These are phyloP conservation scores for Typhlichthys subterraneus DNA, from an alignment of 2,797 vertebrate species.

Conservation along the genomic window DNA sequence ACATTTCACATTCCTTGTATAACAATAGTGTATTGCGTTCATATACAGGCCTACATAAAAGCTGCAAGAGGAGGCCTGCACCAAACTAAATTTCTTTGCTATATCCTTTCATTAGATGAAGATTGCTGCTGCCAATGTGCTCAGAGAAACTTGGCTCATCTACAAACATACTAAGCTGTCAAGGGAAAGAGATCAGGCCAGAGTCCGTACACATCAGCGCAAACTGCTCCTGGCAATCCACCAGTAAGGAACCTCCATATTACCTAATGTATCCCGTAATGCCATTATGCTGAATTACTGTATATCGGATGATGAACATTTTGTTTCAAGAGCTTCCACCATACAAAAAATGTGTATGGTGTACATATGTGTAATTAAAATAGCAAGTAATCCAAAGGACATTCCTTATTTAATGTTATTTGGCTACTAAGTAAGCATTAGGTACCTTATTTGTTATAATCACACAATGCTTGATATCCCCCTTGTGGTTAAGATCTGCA, in stretches of 20 bases:
- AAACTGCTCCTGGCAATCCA: constrained; percentile 97
- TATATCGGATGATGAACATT: background rate
- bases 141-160: constrained; percentile 98
- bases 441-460: background rate
- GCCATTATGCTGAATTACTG: background rate
- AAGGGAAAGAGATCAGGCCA: constrained; percentile 87
- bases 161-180: constrained; percentile 94
- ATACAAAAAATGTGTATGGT: too few relatives aligned
- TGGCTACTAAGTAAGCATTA: background rate
- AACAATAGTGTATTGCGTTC: too few relatives aligned
- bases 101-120: constrained; percentile 82
- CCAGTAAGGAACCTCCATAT: constrained; percentile 82
- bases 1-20: too few relatives aligned
- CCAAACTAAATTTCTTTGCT: constrained; percentile 32
- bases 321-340: too few relatives aligned
- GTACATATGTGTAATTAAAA: too few relatives aligned
- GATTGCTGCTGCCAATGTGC: constrained; percentile 94
- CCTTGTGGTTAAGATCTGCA: too few relatives aligned
- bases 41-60: too few relatives aligned
- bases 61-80: background rate
- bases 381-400: too few relatives aligned
- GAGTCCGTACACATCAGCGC: constrained; percentile 91
- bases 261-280: background rate
- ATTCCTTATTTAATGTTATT: background rate
- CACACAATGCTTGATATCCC: background rate